Evolutionary conservation across 2,797 vertebrate species (phyloP), one percentile per base, ranked within the genome.

Genomic region (Perdix hodgsoniae): DNA sequence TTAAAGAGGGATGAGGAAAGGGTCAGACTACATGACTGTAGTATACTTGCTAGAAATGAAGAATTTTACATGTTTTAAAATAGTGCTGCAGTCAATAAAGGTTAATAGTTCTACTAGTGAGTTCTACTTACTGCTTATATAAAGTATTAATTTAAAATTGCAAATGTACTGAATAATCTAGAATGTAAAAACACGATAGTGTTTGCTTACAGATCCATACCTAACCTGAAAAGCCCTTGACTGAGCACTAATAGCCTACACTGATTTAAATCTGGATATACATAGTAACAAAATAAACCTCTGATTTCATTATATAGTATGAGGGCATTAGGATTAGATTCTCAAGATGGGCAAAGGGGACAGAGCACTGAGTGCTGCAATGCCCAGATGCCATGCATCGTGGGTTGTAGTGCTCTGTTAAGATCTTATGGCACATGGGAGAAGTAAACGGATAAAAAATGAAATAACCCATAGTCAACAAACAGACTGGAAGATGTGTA

Each of bases 361-460:
- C 37, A 42, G 11, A 84, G 27, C 37, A 37, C 7, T 14, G 50
- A 39, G 29, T 19, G 4, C 12, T 1, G 0, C 40, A 71, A 26
- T 31, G n/a, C 14, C 61, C 35, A 57, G 9, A 6, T 49, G 42
- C 1, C 19, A 2, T 10, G 15, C 29, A 18, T 23, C 33, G 17
- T 80, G 13, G 24, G n/a, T 13, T 0, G 1, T 9, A 50, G 39
- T 18, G 29, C 72, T 59, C 0, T 0, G 3, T 90, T 35, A 56
- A 16, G 31, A 40, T 86, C 5, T 0, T 26, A 26, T 6, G 31
- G 37, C 31, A 83, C 3, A 4, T 11, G 13, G 59, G n/a, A 92
- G 23, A 82, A 8, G 10, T 45, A 69, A 57, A 6, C 29, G 2
- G 3, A 37, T 57, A 47, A 84, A 92, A 91, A 91, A 76, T 22